Percentiles rank a stretch among this genome's conserved stretches.
Evolutionary conservation across 2,113 vertebrate genomes (phyloP).

Genomic region (Strix aluco): DNA sequence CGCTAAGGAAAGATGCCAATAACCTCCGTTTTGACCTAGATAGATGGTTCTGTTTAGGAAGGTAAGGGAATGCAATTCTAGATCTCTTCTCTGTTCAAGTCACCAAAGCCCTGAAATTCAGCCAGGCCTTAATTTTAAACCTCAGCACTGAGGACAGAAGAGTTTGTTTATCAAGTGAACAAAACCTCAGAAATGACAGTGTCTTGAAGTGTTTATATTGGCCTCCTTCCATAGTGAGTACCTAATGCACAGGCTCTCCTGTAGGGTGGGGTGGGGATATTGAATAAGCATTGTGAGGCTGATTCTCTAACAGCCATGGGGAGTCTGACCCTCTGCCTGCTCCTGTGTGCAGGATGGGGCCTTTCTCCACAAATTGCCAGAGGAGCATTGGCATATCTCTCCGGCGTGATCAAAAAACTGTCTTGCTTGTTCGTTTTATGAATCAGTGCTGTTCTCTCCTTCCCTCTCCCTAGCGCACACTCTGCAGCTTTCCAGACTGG

Average conservation of each 20-base stretch:
- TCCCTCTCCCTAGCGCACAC: neutral
- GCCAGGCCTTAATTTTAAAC: slow-evolving; percentile 13
- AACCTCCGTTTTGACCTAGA: slow-evolving; percentile 67
- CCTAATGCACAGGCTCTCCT: neutral
- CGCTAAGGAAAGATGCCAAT: slow-evolving; percentile 60
- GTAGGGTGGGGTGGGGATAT: neutral
- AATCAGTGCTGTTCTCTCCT: neutral
- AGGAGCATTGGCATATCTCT: neutral
- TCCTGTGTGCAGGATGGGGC: neutral
- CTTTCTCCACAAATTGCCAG: neutral
- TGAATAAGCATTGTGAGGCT: neutral
- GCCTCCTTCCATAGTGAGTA: neutral
- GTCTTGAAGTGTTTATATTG: neutral
- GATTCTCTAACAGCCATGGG: neutral
- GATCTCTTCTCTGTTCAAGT: slow-evolving; percentile 23
- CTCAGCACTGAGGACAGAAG: neutral
- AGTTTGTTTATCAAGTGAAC: neutral
- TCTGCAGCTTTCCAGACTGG: neutral
- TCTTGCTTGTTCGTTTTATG: neutral
- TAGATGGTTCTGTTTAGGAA: slow-evolving; percentile 48
- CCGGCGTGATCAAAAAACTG: neutral
- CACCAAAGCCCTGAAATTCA: slow-evolving; percentile 22
- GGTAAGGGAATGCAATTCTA: slow-evolving; percentile 33
- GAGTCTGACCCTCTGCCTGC: neutral
- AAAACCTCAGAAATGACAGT: neutral